Conservation (phyloP, 2,797 vertebrate species). For the Gymnothorax javanicus region DNA sequence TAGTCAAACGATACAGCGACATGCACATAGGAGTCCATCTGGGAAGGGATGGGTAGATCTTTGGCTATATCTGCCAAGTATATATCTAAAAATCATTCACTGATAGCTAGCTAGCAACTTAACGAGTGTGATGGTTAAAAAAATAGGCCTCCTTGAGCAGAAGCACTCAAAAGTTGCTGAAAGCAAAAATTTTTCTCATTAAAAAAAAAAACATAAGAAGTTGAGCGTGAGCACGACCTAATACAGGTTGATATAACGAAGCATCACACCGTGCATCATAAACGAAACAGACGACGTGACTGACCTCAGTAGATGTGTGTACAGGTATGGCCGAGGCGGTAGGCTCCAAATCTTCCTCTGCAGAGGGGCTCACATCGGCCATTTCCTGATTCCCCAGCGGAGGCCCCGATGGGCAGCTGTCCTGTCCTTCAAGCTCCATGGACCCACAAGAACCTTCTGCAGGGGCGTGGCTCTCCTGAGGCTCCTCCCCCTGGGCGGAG, state of each 20-base stretch:
- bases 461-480: background rate
- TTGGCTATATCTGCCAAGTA: too few species aligned
- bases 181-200: too few species aligned
- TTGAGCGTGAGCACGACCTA: too few species aligned
- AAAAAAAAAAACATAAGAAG: background rate
- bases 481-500: background rate
- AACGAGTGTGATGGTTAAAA: too few species aligned
- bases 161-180: too few species aligned
- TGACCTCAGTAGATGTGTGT: constrained; percentile 9
- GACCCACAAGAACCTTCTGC: background rate
- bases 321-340: background rate
- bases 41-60: too few species aligned
- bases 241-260: background rate
- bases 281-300: background rate
- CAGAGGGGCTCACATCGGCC: background rate
- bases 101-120: too few species aligned
- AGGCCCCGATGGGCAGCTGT: background rate
- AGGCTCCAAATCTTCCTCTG: background rate
- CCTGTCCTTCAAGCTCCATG: background rate
- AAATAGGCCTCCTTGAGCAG: too few species aligned
- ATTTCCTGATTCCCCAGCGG: constrained; percentile 6
- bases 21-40: too few species aligned
- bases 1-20: too few species aligned
- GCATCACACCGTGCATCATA: background rate
- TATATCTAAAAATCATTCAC: too few species aligned